Conservation (phyloP, 2,797 vertebrate genomes). For the Sebastolobus altivelis region DNA sequence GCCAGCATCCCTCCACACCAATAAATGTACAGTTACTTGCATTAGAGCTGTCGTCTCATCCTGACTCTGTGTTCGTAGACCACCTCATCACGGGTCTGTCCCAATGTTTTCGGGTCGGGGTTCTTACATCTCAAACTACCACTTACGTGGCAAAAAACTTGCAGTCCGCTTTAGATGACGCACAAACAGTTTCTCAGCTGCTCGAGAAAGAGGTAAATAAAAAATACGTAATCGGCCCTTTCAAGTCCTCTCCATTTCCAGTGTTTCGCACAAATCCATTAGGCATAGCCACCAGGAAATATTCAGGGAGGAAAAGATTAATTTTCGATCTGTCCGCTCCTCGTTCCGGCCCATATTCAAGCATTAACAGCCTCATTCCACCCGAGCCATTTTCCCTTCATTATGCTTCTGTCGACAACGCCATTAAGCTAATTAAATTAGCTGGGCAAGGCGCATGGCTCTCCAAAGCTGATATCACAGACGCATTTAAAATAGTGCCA, state of each 20-base stretch:
- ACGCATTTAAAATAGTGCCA: neutral
- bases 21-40: neutral
- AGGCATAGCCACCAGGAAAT: neutral
- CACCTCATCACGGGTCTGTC: neutral
- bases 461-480: neutral
- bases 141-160: neutral
- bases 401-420: neutral
- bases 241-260: neutral
- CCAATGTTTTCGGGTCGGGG: neutral
- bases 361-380: neutral
- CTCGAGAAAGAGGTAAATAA: neutral
- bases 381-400: neutral
- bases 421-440: neutral
- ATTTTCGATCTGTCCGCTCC: too few species aligned
- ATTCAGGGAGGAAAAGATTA: neutral
- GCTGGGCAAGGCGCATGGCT: neutral
- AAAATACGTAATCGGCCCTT: neutral
- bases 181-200: neutral
- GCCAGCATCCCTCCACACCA: neutral
- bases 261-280: neutral
- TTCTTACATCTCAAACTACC: neutral
- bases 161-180: neutral
- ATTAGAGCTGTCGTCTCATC: neutral
- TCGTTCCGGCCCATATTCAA: neutral
- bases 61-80: neutral